These are phyloP conservation scores for Linnaemya vulpina DNA, from an alignment of 2,888 invertebrate species.

Conservation along the genomic window DNA sequence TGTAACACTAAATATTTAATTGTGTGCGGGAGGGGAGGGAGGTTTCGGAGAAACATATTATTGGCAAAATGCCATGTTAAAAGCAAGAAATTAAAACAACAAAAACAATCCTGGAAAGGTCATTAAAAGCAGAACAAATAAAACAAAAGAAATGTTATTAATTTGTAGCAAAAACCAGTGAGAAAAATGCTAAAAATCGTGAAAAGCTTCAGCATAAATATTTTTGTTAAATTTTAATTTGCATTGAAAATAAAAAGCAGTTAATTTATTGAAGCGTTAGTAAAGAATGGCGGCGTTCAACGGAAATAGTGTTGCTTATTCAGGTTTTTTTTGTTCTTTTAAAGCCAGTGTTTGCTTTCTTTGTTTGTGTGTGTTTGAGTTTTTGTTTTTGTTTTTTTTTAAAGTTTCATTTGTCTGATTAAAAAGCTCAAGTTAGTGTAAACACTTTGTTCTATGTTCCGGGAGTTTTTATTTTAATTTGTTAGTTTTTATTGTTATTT, in stretches of 20 bases:
- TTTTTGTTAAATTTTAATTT: conserved; percentile 33
- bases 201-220: neutral
- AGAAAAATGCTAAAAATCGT: conserved; percentile 12
- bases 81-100: conserved; percentile 11
- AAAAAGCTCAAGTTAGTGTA: conserved; percentile 66
- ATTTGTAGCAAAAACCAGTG: conserved; percentile 21
- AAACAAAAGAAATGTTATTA: conserved; percentile 11
- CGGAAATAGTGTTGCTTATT: conserved; percentile 41
- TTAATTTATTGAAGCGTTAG: conserved; percentile 58
- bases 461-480: conserved; percentile 64
- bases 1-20: conserved; percentile 61
- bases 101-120: conserved; percentile 8
- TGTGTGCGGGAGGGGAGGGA: conserved; percentile 54
- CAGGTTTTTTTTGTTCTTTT: neutral
- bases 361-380: too few species aligned
- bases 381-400: conserved; percentile 30
- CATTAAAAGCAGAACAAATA: conserved; percentile 47
- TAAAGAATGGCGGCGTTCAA: conserved; percentile 32
- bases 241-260: neutral
- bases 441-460: conserved; percentile 49
- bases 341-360: conserved; percentile 33
- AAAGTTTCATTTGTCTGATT: conserved; percentile 70
- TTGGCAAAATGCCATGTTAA: conserved; percentile 66
- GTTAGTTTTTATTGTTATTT: conserved; percentile 60
- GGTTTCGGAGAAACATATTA: conserved; percentile 58